phyloP scores from a whole-genome alignment of 2,888 invertebrate species.

The Cephus sareptanus region DNA sequence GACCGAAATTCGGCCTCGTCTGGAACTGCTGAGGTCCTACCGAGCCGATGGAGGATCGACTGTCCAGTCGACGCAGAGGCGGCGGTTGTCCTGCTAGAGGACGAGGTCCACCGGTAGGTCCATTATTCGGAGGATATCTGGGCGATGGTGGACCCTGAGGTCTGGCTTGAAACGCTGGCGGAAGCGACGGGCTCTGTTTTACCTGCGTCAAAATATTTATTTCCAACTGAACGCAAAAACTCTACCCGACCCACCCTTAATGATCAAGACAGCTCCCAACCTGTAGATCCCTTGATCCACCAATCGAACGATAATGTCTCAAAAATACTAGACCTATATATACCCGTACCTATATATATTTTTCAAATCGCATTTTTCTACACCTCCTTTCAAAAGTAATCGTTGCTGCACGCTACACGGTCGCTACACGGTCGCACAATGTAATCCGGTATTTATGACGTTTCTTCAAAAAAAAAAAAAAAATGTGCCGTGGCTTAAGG shows the following conservation, averaged over 20 bases:
- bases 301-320: too few species aligned
- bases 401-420: not conserved
- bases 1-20: constrained; percentile 27
- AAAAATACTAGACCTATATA: too few species aligned
- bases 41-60: constrained; percentile 65
- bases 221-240: too few species aligned
- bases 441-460: too few species aligned
- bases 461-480: too few species aligned
- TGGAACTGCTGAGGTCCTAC: constrained; percentile 19
- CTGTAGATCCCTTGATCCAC: too few species aligned
- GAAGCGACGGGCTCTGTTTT: constrained; percentile 38
- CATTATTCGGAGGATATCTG: constrained; percentile 51
- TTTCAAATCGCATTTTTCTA: not conserved
- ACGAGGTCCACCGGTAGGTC: constrained; percentile 64
- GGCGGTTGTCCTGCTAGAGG: constrained; percentile 71
- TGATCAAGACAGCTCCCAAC: too few species aligned
- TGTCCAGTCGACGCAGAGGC: constrained; percentile 67
- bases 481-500: too few species aligned
- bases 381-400: not conserved
- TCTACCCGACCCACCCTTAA: too few species aligned
- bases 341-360: too few species aligned
- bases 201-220: constrained; percentile 32
- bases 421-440: not conserved
- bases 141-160: constrained; percentile 47
- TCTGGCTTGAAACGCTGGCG: constrained; percentile 45